Conservation (phyloP, 2,113 vertebrate genomes). For the Lepidothrix coronata region DNA sequence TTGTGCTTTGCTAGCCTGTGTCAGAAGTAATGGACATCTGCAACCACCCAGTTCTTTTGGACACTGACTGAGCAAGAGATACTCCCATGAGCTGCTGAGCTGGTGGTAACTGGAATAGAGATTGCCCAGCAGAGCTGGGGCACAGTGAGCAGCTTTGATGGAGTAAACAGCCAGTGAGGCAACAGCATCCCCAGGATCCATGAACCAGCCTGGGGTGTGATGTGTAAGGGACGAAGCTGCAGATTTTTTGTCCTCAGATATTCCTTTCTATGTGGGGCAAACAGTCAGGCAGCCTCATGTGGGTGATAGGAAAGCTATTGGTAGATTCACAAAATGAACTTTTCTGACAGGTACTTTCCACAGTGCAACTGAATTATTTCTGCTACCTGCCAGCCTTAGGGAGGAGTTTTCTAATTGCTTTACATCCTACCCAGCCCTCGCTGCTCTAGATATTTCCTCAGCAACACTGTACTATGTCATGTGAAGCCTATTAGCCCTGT, state of each 20-base stretch:
- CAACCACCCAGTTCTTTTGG: neutral
- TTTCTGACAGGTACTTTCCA: constrained; percentile 34
- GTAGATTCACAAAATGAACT: neutral
- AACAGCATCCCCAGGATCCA: neutral
- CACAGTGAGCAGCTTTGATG: neutral
- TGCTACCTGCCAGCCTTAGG: constrained; percentile 17
- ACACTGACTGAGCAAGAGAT: neutral
- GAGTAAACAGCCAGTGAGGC: neutral
- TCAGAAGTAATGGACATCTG: neutral
- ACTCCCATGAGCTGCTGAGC: neutral
- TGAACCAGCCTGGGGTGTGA: neutral
- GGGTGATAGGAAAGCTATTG: neutral
- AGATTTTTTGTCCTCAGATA: neutral
- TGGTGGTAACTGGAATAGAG: neutral
- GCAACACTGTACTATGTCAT: constrained; percentile 9
- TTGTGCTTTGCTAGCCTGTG: neutral
- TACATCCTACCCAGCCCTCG: constrained; percentile 7
- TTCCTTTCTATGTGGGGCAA: neutral
- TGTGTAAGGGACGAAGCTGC: neutral
- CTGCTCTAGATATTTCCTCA: constrained; percentile 57
- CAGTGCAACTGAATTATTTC: constrained; percentile 28
- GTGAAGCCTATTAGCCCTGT: constrained; percentile 45
- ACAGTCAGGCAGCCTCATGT: neutral
- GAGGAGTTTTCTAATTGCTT: constrained; percentile 17
- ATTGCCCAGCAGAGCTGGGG: neutral